Percentiles rank a stretch among this genome's conserved stretches.
Conservation (phyloP, 1,140 invertebrate genomes). For the Campoletis sonorensis region DNA sequence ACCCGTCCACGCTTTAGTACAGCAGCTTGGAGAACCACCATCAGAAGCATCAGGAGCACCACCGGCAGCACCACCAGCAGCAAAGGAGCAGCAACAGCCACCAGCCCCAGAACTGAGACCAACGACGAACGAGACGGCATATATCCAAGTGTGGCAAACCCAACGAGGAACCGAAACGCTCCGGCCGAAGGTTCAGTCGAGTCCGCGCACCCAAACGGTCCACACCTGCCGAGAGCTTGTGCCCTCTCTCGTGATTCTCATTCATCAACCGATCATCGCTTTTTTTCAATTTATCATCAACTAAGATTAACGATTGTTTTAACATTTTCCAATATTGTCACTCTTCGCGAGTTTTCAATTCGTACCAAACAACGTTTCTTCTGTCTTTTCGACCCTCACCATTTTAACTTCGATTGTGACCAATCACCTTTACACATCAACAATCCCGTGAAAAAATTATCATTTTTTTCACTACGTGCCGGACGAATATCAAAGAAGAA, state of each 20-base stretch:
- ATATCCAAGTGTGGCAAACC: constrained; percentile 34
- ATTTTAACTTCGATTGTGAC: not conserved
- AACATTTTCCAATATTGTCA: not conserved
- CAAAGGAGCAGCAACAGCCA: constrained; percentile 47
- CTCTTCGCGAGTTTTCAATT: constrained; percentile 9
- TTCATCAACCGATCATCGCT: constrained; percentile 11
- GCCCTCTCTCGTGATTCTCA: constrained; percentile 16
- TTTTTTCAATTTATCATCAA: not conserved
- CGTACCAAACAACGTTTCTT: not conserved
- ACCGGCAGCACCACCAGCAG: constrained; percentile 52
- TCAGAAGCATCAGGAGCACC: constrained; percentile 43
- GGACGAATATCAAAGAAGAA: not conserved
- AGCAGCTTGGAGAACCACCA: constrained; percentile 24
- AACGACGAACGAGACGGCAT: constrained; percentile 25
- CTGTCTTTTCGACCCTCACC: not conserved
- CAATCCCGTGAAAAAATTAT: not conserved
- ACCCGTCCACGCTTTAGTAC: constrained; percentile 21
- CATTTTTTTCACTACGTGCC: not conserved
- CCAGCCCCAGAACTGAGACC: constrained; percentile 55
- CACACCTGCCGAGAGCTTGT: constrained; percentile 69
- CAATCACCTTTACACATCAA: not conserved
- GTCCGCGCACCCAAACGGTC: constrained; percentile 76
- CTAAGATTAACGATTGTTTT: not conserved
- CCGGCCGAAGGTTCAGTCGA: constrained; percentile 75
- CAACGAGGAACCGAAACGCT: constrained; percentile 44